Percentiles rank a stretch among this genome's conserved stretches.
Evolutionary conservation across 1,140 invertebrate genomes (phyloP).

Genomic region (Hylaeus volcanicus): DNA sequence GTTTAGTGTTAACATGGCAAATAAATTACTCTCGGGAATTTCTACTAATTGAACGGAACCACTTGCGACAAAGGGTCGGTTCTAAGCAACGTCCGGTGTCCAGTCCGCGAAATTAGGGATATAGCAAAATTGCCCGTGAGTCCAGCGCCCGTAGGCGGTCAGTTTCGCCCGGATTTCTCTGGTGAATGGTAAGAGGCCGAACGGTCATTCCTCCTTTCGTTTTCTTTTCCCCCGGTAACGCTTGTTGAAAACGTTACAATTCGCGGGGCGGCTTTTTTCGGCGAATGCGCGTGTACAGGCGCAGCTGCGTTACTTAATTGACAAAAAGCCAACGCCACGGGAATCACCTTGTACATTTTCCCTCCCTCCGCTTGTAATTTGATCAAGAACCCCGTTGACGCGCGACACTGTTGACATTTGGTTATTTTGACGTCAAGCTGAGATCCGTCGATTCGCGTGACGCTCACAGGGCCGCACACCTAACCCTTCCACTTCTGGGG

Average conservation of each 20-base stretch:
- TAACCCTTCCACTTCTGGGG: constrained; percentile 53
- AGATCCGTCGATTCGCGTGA: constrained; percentile 46
- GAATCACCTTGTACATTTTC: constrained; percentile 46
- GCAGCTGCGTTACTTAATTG: constrained; percentile 66
- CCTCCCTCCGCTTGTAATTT: constrained; percentile 71
- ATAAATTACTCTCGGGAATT: background rate
- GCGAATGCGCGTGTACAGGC: background rate
- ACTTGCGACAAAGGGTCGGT: background rate
- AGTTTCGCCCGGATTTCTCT: constrained; percentile 33
- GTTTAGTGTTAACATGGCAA: background rate
- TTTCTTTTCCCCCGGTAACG: constrained; percentile 19
- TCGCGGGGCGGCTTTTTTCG: background rate
- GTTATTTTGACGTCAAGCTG: constrained; percentile 77
- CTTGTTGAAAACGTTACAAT: background rate
- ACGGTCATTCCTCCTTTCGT: background rate
- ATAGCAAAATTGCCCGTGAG: constrained; percentile 64
- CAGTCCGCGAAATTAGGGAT: constrained; percentile 62
- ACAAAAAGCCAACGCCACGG: constrained; percentile 67
- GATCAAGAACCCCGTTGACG: constrained; percentile 75
- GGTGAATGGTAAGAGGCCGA: background rate
- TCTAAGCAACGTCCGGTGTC: background rate
- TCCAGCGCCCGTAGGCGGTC: constrained; percentile 60
- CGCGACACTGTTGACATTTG: constrained; percentile 75
- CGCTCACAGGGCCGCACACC: constrained; percentile 16
- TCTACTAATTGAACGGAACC: background rate